Base-by-base conservation (phyloP, 2,888 invertebrate species). In the Cactoblastis cactorum region DNA sequence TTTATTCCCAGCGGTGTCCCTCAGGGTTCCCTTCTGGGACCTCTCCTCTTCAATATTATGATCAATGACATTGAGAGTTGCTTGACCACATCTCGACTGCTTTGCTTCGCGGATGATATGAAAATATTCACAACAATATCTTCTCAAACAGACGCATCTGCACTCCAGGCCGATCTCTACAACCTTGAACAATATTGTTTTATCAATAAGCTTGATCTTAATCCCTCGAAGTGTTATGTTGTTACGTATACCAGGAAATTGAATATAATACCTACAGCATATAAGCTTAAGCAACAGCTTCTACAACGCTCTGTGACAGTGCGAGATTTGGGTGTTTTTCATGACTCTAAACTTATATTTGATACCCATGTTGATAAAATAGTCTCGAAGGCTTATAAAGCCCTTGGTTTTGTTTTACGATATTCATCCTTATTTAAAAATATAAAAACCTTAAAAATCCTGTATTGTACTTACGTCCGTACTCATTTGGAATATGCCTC, bases 11-110 rank as follows among this genome's bases (percentile, higher is more conserved):
- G 28, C n/a, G 46, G 46, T 9, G 46, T 46, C 1, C 46, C 46
- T 6, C 46, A 46, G 18, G 46, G 46, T 9, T 33, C 33, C 17
- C 17, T 46, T 4, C 19, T 46, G 18, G 35, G 46, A 1, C 46
- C 46, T 1, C 33, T 46, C 3, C 18, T 46, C 3, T 46, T 46
- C 18, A 4, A 32, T 11, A 35, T 46, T 18, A 32, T 18, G 15
- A 46, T 46, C 34, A 33, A 46, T 33, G 45, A 45, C 15, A 37
- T 37, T 5, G 5, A 4, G 1, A 4, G 2, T 2, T 12, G 35
- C 14, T 37, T 37, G 1, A 1, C 6, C 1, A n/a, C n/a, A 2
- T 37, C 35, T 2, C 9, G 14, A 14, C 3, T 37, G 4, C 14
- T 37, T 2, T 37, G n/a, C 6, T 37, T 14, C 14, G 35, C 35